Conservation (phyloP, 2,888 invertebrate genomes). For the Clanis bilineata region DNA sequence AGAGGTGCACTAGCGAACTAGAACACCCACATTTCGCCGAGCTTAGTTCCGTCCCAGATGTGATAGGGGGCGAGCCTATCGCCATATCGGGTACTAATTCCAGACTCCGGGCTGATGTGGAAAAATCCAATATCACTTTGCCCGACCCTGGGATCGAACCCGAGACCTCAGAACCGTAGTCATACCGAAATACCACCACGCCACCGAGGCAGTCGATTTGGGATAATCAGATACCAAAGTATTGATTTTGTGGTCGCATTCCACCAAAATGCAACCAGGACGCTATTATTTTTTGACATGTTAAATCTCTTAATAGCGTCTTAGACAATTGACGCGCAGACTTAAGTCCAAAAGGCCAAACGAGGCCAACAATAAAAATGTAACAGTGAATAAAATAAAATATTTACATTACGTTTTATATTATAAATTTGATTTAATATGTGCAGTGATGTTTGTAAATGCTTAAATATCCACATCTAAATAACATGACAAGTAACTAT, state of each 20-base stretch:
- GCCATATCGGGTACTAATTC: no score
- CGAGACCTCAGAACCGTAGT: no score
- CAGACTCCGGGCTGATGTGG: no score
- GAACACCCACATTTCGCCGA: no score
- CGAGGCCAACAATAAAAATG: conserved; percentile 18
- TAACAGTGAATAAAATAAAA: background rate
- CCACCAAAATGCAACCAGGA: background rate
- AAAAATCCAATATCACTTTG: no score
- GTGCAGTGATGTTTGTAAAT: background rate
- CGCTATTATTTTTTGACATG: background rate
- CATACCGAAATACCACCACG: no score
- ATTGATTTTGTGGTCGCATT: background rate
- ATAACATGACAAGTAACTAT: no score
- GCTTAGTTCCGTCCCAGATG: no score
- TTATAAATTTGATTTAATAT: background rate
- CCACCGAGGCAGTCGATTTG: background rate
- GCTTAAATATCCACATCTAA: background rate
- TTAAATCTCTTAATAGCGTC: background rate
- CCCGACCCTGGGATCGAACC: no score
- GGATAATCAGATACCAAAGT: background rate
- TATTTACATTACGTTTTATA: background rate
- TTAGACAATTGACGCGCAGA: conserved; percentile 3
- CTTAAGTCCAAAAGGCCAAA: conserved; percentile 20
- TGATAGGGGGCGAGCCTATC: no score
- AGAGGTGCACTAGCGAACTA: no score